Conservation (phyloP, 2,797 vertebrate genomes). For the Gambusia yucatana region DNA sequence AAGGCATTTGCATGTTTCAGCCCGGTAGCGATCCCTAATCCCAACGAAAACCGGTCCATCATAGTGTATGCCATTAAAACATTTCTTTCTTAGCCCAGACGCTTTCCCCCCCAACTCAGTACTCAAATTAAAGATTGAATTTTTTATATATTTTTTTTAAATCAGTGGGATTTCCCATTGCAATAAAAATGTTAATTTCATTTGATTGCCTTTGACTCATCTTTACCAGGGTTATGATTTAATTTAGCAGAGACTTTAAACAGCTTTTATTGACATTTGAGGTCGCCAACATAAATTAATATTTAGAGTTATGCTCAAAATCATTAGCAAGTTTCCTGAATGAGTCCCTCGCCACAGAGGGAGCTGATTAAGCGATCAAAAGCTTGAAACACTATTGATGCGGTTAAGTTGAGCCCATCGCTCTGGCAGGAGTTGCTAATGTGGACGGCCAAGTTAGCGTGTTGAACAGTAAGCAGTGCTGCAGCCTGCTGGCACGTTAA, state of each 20-base stretch:
- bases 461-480: slow-evolving; percentile 48
- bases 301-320: slow-evolving; percentile 45
- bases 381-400: slow-evolving; percentile 74
- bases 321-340: slow-evolving; percentile 59
- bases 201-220: background rate
- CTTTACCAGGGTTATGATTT: background rate
- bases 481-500: slow-evolving; percentile 63
- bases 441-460: slow-evolving; percentile 63
- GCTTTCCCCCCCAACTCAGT: background rate
- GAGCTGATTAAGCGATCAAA: slow-evolving; percentile 72
- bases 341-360: slow-evolving; percentile 56
- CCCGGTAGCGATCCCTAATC: too few species aligned
- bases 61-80: background rate
- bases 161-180: background rate
- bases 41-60: background rate
- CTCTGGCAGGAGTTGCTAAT: slow-evolving; percentile 62
- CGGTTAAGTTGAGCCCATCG: slow-evolving; percentile 68
- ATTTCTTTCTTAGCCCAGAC: background rate
- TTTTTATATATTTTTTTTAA: too few species aligned
- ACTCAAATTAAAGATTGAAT: background rate
- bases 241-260: background rate
- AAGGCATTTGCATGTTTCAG: background rate
- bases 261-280: slow-evolving; percentile 16
- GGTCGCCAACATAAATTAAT: slow-evolving; percentile 30
- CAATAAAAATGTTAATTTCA: background rate